These are phyloP conservation scores for Cephus runcator DNA, from an alignment of 2,888 invertebrate species.

Conservation along the genomic window DNA sequence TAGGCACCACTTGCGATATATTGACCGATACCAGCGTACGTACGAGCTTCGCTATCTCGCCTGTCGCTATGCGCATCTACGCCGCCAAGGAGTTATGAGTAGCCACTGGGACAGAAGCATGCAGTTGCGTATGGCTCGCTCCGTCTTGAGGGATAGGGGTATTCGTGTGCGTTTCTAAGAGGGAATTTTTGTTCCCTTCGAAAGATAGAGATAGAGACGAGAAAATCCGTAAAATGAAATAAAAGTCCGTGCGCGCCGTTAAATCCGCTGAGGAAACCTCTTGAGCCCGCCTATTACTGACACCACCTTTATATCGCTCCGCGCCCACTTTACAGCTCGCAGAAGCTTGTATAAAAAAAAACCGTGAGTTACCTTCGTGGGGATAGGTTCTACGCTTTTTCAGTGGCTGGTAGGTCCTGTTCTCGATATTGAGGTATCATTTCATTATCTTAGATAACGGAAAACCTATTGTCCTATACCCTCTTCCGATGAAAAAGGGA, in stretches of 20 bases:
- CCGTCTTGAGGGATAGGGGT: not conserved
- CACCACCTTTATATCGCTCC: not conserved
- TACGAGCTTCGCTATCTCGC: not conserved
- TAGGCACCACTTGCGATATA: not conserved
- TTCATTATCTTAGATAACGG: not conserved
- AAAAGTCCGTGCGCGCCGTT: slow-evolving; percentile 29
- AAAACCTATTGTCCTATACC: not conserved
- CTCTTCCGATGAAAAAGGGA: not conserved
- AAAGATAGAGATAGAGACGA: not conserved
- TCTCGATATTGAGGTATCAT: not conserved
- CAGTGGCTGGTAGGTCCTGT: not conserved
- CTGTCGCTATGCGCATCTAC: not conserved
- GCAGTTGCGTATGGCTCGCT: not conserved
- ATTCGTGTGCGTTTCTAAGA: not conserved
- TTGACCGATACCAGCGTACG: not conserved
- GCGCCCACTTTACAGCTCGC: not conserved
- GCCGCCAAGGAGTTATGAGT: not conserved
- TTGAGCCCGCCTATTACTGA: not conserved
- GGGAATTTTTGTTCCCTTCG: not conserved
- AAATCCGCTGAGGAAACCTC: slow-evolving; percentile 4
- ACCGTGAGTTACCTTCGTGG: not conserved
- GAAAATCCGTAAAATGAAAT: slow-evolving; percentile 27
- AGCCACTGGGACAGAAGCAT: not conserved
- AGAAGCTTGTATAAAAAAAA: not conserved
- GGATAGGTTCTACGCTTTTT: not conserved